These are phyloP conservation scores for Drosophila equinoxialis DNA, from an alignment of 1,140 invertebrate genomes.

Conservation along the genomic window DNA sequence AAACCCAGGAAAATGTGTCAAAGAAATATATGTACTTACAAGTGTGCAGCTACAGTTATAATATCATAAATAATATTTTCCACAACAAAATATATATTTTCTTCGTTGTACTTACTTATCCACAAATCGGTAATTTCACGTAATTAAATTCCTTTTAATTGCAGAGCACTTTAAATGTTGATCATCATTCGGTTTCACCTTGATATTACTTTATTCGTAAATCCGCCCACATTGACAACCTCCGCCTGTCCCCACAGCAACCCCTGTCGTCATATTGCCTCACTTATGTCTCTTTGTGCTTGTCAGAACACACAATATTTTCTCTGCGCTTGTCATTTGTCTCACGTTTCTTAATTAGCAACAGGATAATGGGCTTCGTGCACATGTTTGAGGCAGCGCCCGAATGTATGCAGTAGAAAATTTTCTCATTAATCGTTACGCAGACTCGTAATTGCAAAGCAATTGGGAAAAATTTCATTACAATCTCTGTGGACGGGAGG, in stretches of 20 bases:
- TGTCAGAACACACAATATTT: slow-evolving; percentile 55
- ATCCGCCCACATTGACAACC: background rate
- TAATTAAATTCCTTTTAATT: slow-evolving; percentile 24
- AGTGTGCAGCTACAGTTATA: no score
- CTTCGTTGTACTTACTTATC: background rate
- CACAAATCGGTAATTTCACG: background rate
- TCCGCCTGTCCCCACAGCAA: background rate
- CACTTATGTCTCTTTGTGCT: slow-evolving; percentile 30
- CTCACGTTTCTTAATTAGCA: slow-evolving; percentile 79
- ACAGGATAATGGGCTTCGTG: slow-evolving; percentile 69
- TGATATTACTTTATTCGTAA: slow-evolving; percentile 9
- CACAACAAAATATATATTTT: no score
- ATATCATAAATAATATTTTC: no score
- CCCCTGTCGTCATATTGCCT: background rate
- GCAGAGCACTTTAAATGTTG: slow-evolving; percentile 9
- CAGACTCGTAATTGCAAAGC: slow-evolving; percentile 77
- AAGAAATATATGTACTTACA: no score
- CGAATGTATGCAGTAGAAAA: slow-evolving; percentile 47
- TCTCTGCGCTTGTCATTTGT: slow-evolving; percentile 71
- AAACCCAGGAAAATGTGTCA: no score
- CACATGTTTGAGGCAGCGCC: slow-evolving; percentile 55
- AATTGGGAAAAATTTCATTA: slow-evolving; percentile 76
- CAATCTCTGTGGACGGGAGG: slow-evolving; percentile 27
- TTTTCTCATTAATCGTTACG: slow-evolving; percentile 53
- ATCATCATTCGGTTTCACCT: slow-evolving; percentile 4